Conservation (phyloP, 2,797 vertebrate species). For the Phrynocephalus guinanensis region DNA sequence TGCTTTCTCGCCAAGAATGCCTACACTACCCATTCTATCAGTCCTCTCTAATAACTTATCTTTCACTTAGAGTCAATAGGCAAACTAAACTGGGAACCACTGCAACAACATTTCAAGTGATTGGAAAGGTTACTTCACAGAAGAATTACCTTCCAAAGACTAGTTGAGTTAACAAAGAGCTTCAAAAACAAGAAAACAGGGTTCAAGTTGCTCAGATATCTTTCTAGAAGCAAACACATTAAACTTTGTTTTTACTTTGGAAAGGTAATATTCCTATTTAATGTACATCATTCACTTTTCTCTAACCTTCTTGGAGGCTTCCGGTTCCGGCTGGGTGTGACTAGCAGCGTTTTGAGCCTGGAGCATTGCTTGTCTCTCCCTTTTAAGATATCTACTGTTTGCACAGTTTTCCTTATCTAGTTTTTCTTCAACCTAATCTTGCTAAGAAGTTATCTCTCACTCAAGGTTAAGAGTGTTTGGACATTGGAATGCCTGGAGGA, state of each 20-base stretch:
- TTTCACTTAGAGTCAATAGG: conserved; percentile 56
- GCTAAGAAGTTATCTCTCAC: too few species aligned
- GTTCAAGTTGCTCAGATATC: background rate
- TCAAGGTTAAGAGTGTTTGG: too few species aligned
- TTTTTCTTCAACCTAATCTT: too few species aligned
- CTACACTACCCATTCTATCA: conserved; percentile 20
- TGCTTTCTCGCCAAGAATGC: background rate
- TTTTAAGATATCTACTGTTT: too few species aligned
- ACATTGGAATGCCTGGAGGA: too few species aligned
- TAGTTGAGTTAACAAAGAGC: conserved; percentile 44
- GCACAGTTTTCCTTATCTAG: too few species aligned
- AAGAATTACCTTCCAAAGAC: conserved; percentile 51
- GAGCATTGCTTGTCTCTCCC: too few species aligned
- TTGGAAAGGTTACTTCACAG: conserved; percentile 51
- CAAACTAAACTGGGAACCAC: conserved; percentile 59
- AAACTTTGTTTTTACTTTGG: background rate
- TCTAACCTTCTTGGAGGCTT: background rate
- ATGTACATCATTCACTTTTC: background rate
- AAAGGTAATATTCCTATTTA: background rate
- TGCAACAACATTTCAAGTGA: conserved; percentile 64
- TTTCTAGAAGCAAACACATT: background rate
- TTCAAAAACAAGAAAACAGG: background rate
- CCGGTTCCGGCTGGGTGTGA: too few species aligned
- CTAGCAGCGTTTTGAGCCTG: too few species aligned
- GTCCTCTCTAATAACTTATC: conserved; percentile 19